A percentile compares a stretch with the other conserved stretches of the same genome.
Conservation (phyloP, 2,113 vertebrate species). For the Danionella cerebrum region DNA sequence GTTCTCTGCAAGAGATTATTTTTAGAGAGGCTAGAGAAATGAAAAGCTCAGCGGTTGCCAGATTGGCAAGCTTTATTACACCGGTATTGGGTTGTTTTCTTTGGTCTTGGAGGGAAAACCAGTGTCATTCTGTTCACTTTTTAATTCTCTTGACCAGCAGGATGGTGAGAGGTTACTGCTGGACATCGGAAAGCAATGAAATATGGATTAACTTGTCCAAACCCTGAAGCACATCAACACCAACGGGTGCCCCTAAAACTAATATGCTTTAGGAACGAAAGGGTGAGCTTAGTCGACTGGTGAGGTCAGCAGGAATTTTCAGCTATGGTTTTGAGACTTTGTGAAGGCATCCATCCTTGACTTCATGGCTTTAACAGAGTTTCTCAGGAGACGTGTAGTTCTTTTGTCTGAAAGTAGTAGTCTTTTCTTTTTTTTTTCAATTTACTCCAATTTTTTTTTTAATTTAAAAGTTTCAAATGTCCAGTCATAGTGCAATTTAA, state of each 20-base stretch:
- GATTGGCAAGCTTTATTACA: slow-evolving; percentile 26
- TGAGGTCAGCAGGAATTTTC: slow-evolving; percentile 28
- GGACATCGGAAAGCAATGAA: slow-evolving; percentile 47
- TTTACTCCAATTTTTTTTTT: too few relatives aligned
- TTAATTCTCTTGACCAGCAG: slow-evolving; percentile 41
- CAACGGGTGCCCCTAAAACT: slow-evolving; percentile 44
- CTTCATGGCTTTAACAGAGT: background rate
- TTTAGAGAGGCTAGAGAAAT: slow-evolving; percentile 10
- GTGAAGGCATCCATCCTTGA: slow-evolving; percentile 14
- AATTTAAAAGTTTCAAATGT: too few relatives aligned
- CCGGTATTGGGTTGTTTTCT: slow-evolving; percentile 2
- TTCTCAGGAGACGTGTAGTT: background rate
- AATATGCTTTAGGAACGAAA: slow-evolving; percentile 40
- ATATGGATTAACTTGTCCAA: slow-evolving; percentile 49
- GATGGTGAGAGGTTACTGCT: slow-evolving; percentile 34
- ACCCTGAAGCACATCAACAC: slow-evolving; percentile 37
- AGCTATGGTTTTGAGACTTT: slow-evolving; percentile 31
- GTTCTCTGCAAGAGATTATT: slow-evolving; percentile 16
- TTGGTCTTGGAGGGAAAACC: slow-evolving; percentile 2
- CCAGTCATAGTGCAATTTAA: too few relatives aligned
- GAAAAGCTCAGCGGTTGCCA: slow-evolving; percentile 32
- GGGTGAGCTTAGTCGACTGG: slow-evolving; percentile 33
- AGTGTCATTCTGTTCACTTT: slow-evolving; percentile 27
- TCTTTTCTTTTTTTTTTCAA: too few relatives aligned
- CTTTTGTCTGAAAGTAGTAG: too few relatives aligned